These are phyloP conservation scores for Parotia lawesii DNA, from an alignment of 2,113 vertebrate species.

Conservation along the genomic window DNA sequence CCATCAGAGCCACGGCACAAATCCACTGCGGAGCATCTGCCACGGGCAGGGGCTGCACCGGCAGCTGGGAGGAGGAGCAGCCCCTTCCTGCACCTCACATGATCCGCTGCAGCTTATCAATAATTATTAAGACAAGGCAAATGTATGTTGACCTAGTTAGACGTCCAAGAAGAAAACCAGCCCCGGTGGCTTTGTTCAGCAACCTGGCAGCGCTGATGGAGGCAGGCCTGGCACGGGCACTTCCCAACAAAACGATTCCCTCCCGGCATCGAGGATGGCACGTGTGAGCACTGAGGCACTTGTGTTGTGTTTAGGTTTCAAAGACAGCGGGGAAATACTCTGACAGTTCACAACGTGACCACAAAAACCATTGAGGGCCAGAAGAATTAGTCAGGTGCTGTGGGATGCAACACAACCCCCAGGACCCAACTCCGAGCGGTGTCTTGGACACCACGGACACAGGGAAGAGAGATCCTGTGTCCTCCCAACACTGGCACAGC, in stretches of 20 bases:
- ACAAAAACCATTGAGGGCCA: background rate
- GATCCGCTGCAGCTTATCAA: constrained; percentile 29
- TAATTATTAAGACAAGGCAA: constrained; percentile 63
- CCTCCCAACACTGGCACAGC: background rate
- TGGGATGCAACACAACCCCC: background rate
- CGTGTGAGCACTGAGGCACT: accelerated
- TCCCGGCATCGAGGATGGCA: accelerated
- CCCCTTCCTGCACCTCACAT: background rate
- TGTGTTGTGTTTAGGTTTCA: background rate
- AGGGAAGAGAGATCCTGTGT: accelerated
- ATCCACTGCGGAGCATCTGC: background rate
- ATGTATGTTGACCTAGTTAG: constrained; percentile 64
- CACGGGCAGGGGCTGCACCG: background rate
- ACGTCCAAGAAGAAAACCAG: constrained; percentile 49
- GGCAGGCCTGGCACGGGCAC: background rate
- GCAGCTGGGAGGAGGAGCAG: background rate
- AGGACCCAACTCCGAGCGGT: accelerated
- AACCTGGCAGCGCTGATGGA: background rate
- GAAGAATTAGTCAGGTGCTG: background rate
- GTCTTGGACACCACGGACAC: background rate
- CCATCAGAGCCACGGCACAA: background rate
- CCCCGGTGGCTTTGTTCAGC: background rate
- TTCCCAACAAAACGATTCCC: accelerated
- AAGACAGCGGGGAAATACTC: accelerated
- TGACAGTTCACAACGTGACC: background rate